Base-by-base conservation (phyloP, 2,888 invertebrate species). In the Melieria picta region DNA sequence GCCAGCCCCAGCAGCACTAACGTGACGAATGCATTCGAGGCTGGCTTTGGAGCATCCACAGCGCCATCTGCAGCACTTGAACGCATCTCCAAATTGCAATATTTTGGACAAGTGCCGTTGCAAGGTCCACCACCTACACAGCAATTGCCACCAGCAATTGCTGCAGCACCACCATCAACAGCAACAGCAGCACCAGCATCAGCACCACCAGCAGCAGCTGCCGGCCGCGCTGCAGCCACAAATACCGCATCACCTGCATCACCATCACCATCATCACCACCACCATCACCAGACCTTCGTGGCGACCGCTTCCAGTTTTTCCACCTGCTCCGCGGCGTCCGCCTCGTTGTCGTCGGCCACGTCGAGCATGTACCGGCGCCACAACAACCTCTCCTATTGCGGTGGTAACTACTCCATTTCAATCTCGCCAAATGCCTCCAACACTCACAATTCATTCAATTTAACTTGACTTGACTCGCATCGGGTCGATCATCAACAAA, bases 381-480 rank as follows among this genome's bases (percentile, higher is more conserved):
- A 87, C 76, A 85, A 85, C 79, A 86, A 85, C 79, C 78, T 86
- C 78, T 84, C 86, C 67, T 87, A 87, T 80, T 87, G 87, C 76
- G 86, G 86, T 80, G 86, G 86, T 86, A 86, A 84, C 82, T 86
- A 83, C 45, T 45, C 7, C 30, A 30, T 30, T 30, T 43, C 50
- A 10, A 4, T 52, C 52, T 52, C 13, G 1, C 10, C 13, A 52
- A 52, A 50, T 50, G 9, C 7, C 11, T n/a, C 52, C 4, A 52
- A 52, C 30, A 30, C 30, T 30, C 30, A 30, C 30, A 30, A 30
- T 2, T 30, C 2, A 30, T 30, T 30, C 30, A 30, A 30, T 30
- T 30, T 2, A 30, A 16, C 16, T 16, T 16, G 16, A 16, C 16
- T 16, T 1, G 16, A 0, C 0, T 3, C 30, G 30, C n/a, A n/a